phyloP scores from a whole-genome alignment of 1,140 invertebrate genomes.

The Atta colombica region DNA sequence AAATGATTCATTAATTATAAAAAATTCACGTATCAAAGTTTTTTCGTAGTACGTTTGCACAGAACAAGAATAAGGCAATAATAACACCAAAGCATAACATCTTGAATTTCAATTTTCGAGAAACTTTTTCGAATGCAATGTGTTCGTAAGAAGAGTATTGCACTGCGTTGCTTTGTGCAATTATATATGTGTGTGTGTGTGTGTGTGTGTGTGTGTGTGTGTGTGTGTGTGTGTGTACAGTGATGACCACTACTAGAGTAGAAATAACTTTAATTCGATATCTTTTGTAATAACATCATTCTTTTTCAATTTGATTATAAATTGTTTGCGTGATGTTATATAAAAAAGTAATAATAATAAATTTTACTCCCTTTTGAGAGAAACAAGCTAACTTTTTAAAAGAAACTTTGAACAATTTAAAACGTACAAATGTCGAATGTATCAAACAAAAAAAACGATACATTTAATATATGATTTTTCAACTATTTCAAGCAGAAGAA shows the following conservation, averaged over 20 bases:
- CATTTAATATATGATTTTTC: not conserved
- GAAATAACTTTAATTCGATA: conserved; percentile 1
- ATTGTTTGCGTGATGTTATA: not conserved
- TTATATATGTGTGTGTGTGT: not conserved
- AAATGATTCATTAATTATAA: not conserved
- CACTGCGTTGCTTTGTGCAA: conserved; percentile 10
- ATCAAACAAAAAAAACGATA: too few relatives aligned
- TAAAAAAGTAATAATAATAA: not conserved
- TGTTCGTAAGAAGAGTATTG: not conserved
- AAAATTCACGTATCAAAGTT: conserved; percentile 18
- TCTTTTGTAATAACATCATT: not conserved
- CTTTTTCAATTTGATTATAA: conserved; percentile 16
- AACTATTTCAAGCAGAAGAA: not conserved
- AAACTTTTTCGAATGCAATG: conserved; percentile 51
- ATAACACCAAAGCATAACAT: conserved; percentile 23
- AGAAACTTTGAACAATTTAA: not conserved
- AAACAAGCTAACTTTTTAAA: not conserved
- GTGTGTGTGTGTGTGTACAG: too few relatives aligned
- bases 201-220: too few relatives aligned
- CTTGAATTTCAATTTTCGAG: conserved; percentile 50
- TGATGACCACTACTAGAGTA: not conserved
- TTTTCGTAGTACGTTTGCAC: too few relatives aligned
- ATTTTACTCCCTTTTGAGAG: not conserved
- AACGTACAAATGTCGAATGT: not conserved
- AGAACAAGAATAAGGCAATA: not conserved